Base-by-base conservation (phyloP, 1,140 invertebrate genomes). In the Heliconius himera region DNA sequence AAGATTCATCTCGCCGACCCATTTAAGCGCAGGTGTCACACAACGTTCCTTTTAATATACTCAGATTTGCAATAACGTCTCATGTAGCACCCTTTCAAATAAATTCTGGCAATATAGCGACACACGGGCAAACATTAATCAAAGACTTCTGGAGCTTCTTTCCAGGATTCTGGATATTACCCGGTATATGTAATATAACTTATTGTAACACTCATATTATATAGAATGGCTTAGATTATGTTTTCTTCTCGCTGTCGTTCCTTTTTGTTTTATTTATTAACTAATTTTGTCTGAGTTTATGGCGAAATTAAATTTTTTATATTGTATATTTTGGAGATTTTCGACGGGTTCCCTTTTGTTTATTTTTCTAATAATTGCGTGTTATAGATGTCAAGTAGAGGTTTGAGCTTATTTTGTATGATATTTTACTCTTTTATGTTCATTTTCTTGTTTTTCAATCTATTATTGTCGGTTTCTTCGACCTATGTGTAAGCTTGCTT, bases 41-140 rank as follows among this genome's bases (percentile, higher is more conserved):
- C 85, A 87, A 88, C 87, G 73, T 84, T 87, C 89, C 89, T 91
- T 90, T 90, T 91, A 91, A 91, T 90, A 90, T 92, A 92, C 90
- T 88, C 89, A 92, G 89, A 92, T 92, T 92, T 91, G 89, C 89
- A 89, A 89, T 92, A 92, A 91, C 86, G 90, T 88, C 87, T 86
- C 87, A 91, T 84, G 83, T 84, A 85, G 86, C 85, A 84, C 84
- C 82, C 82, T 79, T 84, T 73, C 78, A 85, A 89, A 91, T 89
- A 89, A 86, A 87, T 89, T 84, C 84, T 85, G 83, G 90, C 88
- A 91, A 91, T 91, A 90, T 90, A 92, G 89, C 87, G 87, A 86
- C 87, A 88, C 89, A 86, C 82, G 79, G 80, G 89, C 85, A 89
- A 89, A 91, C 90, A 92, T 92, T 92, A 91, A 92, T 92, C 90